phyloP scores from a whole-genome alignment of 2,888 invertebrate genomes.

The Galerucella calmariensis region DNA sequence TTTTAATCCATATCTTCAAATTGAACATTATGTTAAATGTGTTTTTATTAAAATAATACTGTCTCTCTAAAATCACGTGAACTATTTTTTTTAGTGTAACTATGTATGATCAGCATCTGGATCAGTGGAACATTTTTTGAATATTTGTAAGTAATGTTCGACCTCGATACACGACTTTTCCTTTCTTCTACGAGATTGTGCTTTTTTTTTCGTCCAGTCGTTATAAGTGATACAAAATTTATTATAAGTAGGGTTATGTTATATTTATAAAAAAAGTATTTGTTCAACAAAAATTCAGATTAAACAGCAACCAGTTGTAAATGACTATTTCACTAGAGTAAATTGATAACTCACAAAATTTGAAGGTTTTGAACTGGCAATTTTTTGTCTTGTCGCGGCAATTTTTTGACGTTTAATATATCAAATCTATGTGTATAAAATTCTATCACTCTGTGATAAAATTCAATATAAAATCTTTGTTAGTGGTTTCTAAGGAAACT shows the following conservation, averaged over 20 bases:
- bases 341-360: too few relatives aligned
- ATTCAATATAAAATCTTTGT: too few relatives aligned
- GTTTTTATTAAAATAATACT: neutral
- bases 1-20: neutral
- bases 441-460: too few relatives aligned
- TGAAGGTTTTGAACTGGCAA: too few relatives aligned
- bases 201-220: neutral
- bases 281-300: neutral
- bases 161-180: slow-evolving; percentile 17
- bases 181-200: slow-evolving; percentile 7
- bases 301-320: too few relatives aligned
- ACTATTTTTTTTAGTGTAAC: neutral
- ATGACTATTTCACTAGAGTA: too few relatives aligned
- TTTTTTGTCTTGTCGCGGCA: too few relatives aligned
- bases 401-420: too few relatives aligned
- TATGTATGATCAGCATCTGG: slow-evolving; percentile 6
- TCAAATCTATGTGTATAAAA: too few relatives aligned
- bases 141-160: slow-evolving; percentile 14
- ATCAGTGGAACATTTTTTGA: slow-evolving; percentile 11
- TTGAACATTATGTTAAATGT: neutral
- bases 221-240: neutral
- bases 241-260: neutral
- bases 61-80: neutral
- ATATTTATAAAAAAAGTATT: neutral
- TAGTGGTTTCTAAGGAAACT: too few relatives aligned